A percentile compares a stretch with the other conserved stretches of the same genome.
phyloP scores from a whole-genome alignment of 2,888 invertebrate genomes.

The Ennomos erosarius region DNA sequence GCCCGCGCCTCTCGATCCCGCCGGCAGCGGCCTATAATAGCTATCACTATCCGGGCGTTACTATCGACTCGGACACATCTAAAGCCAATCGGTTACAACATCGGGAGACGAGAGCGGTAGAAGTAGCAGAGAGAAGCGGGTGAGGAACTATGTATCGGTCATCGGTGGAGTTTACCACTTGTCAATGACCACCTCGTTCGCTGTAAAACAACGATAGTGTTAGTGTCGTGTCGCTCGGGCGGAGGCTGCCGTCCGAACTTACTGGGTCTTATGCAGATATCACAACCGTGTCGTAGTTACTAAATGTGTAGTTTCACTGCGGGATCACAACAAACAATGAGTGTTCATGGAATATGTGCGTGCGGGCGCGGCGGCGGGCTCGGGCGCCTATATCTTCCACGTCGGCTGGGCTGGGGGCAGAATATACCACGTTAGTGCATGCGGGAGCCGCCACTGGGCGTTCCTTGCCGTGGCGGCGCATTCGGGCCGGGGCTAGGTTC shows the following conservation, averaged over 20 bases:
- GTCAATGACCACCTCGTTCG: constrained; percentile 89
- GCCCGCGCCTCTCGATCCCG: constrained; percentile 44
- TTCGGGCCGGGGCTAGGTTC: constrained; percentile 13
- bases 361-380: constrained; percentile 74
- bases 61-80: constrained; percentile 56
- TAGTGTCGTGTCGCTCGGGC: constrained; percentile 70
- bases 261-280: constrained; percentile 76
- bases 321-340: constrained; percentile 85
- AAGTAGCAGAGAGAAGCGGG: constrained; percentile 79
- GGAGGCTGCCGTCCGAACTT: constrained; percentile 75
- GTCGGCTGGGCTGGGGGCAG: constrained; percentile 82
- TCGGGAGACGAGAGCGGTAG: constrained; percentile 76
- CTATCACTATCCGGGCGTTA: constrained; percentile 30
- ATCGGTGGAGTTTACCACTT: constrained; percentile 87
- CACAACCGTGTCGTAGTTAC: constrained; percentile 80
- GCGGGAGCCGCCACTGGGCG: constrained; percentile 54
- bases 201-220: constrained; percentile 86
- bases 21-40: too few species aligned
- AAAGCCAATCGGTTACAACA: constrained; percentile 66
- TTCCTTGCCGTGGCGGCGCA: constrained; percentile 35
- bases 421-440: constrained; percentile 79
- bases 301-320: constrained; percentile 83
- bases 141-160: constrained; percentile 80
- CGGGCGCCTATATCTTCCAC: constrained; percentile 77
- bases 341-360: constrained; percentile 84